Evolutionary conservation across 2,888 invertebrate genomes (phyloP).

Genomic region (Aromia moschata): DNA sequence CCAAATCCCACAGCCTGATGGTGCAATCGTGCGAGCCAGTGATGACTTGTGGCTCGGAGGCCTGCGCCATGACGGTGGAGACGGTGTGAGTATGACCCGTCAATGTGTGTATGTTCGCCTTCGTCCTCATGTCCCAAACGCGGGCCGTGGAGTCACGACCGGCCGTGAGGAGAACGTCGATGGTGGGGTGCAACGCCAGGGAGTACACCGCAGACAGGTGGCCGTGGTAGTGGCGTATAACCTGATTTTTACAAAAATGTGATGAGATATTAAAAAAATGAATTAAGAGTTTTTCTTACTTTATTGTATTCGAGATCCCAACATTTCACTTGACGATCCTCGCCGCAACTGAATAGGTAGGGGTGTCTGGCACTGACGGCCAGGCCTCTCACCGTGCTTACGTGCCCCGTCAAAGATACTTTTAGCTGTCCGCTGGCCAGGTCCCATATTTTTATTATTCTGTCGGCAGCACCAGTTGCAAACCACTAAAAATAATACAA

Average conservation of each 20-base stretch:
- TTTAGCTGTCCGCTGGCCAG: constrained; percentile 94
- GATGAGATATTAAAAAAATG: background rate
- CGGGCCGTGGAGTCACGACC: constrained; percentile 96
- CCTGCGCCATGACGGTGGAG: constrained; percentile 92
- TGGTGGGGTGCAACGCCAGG: constrained; percentile 91
- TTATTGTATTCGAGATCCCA: constrained; percentile 99
- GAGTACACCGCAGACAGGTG: constrained; percentile 97
- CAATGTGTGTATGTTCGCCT: constrained; percentile 97
- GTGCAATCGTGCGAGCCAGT: constrained; percentile 97
- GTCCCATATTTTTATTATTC: constrained; percentile 99
- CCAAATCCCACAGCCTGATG: constrained; percentile 96
- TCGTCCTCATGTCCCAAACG: constrained; percentile 99
- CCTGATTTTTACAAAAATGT: constrained; percentile 62
- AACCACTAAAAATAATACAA: constrained; percentile 70
- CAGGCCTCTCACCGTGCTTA: constrained; percentile 95
- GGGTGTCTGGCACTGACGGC: constrained; percentile 95
- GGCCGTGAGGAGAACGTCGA: constrained; percentile 93
- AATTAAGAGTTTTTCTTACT: constrained; percentile 61
- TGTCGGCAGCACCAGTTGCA: constrained; percentile 93
- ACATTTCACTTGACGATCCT: constrained; percentile 99
- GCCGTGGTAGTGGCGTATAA: constrained; percentile 98
- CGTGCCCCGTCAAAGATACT: constrained; percentile 97
- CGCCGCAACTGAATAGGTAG: constrained; percentile 98
- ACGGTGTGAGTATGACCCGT: constrained; percentile 97
- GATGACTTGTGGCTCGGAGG: constrained; percentile 89